Evolutionary conservation across 2,113 vertebrate genomes (phyloP).

Genomic region (Cromileptes altivelis): DNA sequence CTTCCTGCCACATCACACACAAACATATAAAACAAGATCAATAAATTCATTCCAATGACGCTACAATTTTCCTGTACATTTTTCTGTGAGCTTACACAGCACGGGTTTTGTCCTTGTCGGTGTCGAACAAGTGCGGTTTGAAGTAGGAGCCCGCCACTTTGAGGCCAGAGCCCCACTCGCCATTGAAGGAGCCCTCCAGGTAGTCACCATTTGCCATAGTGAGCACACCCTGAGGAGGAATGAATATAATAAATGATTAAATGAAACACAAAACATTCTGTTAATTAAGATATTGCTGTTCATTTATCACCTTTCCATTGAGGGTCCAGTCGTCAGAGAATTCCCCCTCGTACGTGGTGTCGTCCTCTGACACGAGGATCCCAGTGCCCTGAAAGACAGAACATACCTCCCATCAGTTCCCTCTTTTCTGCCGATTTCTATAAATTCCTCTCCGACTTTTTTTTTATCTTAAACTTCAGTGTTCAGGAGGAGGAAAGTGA

Average conservation of each 20-base stretch:
- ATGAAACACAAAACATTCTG: background rate
- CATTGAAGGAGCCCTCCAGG: constrained; percentile 94
- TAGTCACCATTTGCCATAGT: constrained; percentile 95
- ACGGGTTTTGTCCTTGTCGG: constrained; percentile 90
- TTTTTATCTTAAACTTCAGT: background rate
- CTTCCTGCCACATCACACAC: constrained; percentile 81
- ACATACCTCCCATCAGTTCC: background rate
- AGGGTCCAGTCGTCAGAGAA: constrained; percentile 99
- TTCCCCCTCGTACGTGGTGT: constrained; percentile 95
- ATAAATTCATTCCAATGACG: background rate
- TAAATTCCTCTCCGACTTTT: background rate
- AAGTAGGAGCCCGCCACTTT: constrained; percentile 96
- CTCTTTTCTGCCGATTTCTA: background rate
- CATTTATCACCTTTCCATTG: constrained; percentile 91
- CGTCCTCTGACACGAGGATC: constrained; percentile 95
- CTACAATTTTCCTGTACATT: background rate
- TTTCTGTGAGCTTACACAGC: constrained; percentile 85
- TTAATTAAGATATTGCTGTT: background rate
- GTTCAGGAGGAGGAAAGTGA: background rate
- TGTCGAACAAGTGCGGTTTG: constrained; percentile 94
- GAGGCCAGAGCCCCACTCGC: constrained; percentile 96
- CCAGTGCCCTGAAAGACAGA: constrained; percentile 88
- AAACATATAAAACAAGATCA: accelerated
- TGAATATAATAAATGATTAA: background rate
- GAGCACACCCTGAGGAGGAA: constrained; percentile 87